Conservation (phyloP, 1,140 invertebrate species). For the Tigriopus japonicus region DNA sequence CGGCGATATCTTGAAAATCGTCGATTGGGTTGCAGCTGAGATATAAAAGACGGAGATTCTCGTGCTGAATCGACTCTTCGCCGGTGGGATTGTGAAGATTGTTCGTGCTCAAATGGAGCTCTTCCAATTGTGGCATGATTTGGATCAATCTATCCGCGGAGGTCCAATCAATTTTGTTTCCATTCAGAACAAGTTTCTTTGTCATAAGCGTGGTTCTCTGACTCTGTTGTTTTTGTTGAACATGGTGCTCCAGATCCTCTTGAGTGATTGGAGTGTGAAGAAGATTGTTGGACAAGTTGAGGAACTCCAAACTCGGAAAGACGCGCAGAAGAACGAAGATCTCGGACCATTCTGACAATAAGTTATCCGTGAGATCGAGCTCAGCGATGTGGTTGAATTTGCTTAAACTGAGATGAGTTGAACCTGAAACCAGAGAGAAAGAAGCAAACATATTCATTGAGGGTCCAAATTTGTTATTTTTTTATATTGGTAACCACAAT, state of each 20-base stretch:
- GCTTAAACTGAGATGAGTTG: no score
- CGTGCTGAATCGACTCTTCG: not conserved
- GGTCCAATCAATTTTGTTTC: slow-evolving; percentile 1
- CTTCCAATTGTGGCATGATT: not conserved
- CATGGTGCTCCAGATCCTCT: not conserved
- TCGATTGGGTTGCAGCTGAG: not conserved
- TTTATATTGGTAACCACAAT: no score
- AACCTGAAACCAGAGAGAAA: no score
- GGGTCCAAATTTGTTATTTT: no score
- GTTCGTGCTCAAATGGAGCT: slow-evolving; percentile 1
- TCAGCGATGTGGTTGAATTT: slow-evolving; percentile 1
- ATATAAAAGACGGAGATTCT: not conserved
- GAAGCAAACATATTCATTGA: no score
- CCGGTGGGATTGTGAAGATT: not conserved
- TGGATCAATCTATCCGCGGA: not conserved
- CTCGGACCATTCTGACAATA: slow-evolving; percentile 6
- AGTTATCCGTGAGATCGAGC: slow-evolving; percentile 1
- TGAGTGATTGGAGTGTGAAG: not conserved
- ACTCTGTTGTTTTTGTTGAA: no score
- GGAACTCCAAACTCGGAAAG: not conserved
- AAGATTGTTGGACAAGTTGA: slow-evolving; percentile 5
- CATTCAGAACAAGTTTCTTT: not conserved
- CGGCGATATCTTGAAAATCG: not conserved
- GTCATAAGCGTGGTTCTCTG: not conserved
- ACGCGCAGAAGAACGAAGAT: not conserved